Evolutionary conservation across 2,888 invertebrate species (phyloP).

Genomic region (Nephrotoma flavescens): DNA sequence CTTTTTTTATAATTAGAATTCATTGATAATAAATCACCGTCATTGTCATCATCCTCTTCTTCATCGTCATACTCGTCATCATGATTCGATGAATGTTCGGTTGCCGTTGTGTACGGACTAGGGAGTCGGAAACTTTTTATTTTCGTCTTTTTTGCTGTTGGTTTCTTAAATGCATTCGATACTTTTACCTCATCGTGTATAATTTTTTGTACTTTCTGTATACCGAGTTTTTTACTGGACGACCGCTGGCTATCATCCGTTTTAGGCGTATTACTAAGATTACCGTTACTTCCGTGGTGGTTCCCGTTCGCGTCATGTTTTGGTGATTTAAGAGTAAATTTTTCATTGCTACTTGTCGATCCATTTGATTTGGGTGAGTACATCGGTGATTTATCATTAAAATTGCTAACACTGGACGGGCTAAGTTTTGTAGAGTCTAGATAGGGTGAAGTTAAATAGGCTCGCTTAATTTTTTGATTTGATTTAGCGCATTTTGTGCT

Average conservation of each 20-base stretch:
- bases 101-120: neutral
- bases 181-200: neutral
- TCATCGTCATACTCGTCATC: neutral
- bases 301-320: neutral
- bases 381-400: neutral
- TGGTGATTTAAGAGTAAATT: neutral
- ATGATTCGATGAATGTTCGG: neutral
- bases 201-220: neutral
- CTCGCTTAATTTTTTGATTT: slow-evolving; percentile 12
- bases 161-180: neutral
- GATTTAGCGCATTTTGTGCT: slow-evolving; percentile 14
- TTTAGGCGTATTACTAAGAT: neutral
- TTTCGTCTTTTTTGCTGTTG: neutral
- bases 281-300: neutral
- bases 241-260: neutral
- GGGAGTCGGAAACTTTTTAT: neutral
- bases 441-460: neutral
- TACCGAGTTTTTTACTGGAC: neutral
- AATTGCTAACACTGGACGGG: neutral
- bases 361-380: slow-evolving; percentile 2
- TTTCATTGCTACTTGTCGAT: neutral
- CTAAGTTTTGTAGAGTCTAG: neutral
- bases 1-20: neutral
- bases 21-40: neutral
- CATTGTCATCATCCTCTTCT: neutral